Evolutionary conservation across 2,797 vertebrate species (phyloP).

Genomic region (Notoglanidium macrostoma): DNA sequence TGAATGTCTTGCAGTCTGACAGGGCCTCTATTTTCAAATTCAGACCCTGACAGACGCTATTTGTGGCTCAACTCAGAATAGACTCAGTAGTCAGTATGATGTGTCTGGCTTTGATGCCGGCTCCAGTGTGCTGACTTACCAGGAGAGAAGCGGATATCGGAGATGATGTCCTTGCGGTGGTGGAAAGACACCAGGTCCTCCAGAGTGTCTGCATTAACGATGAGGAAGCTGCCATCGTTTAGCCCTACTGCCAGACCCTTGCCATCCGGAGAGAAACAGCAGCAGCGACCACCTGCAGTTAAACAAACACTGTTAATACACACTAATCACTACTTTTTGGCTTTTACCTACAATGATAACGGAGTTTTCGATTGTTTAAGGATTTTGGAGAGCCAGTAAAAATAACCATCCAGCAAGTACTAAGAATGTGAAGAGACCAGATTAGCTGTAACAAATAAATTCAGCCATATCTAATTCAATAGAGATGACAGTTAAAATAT

Average conservation of each 20-base stretch:
- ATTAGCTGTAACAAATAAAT: constrained; percentile 1
- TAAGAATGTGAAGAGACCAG: constrained; percentile 8
- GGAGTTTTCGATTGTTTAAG: constrained; percentile 11
- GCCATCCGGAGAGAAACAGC: constrained; percentile 96
- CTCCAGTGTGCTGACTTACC: constrained; percentile 72
- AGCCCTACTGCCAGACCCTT: constrained; percentile 95
- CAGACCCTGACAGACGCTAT: constrained; percentile 25
- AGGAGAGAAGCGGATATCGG: constrained; percentile 96
- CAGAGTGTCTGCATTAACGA: constrained; percentile 95
- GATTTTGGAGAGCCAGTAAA: not conserved
- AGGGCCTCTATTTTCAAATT: constrained; percentile 3
- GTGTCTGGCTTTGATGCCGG: constrained; percentile 26
- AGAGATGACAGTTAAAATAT: not conserved
- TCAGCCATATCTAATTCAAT: constrained; percentile 8
- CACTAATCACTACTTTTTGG: not conserved
- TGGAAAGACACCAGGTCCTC: constrained; percentile 99
- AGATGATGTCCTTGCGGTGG: constrained; percentile 95
- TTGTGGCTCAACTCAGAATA: constrained; percentile 32
- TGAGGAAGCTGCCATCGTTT: constrained; percentile 95
- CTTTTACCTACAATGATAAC: not conserved
- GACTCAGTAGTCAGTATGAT: constrained; percentile 8
- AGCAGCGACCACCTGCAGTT: constrained; percentile 89
- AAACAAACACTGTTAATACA: not conserved
- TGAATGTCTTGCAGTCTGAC: constrained; percentile 14
- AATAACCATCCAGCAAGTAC: not conserved